phyloP scores from a whole-genome alignment of 2,113 vertebrate genomes.

The Oryzias woworae region DNA sequence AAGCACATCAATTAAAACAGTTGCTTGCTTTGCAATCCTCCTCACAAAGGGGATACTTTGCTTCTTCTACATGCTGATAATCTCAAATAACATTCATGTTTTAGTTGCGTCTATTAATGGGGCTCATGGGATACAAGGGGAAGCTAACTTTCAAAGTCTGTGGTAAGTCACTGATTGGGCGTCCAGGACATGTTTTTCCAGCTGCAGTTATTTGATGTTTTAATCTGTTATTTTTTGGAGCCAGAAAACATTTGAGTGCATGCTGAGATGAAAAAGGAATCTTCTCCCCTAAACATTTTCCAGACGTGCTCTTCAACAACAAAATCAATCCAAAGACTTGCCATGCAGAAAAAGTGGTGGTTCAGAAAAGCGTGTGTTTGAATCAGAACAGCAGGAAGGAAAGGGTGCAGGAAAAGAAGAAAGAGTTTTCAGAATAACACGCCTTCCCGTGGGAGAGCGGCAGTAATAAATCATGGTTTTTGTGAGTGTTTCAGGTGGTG shows the following conservation, averaged over 20 bases:
- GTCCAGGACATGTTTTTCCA: no score
- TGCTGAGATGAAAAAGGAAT: not conserved
- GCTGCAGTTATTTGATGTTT: no score
- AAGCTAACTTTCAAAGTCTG: no score
- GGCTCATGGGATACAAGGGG: no score
- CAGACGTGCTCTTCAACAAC: not conserved
- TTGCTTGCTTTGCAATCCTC: no score
- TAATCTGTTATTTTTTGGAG: not conserved
- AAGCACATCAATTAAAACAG: no score
- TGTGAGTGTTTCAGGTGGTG: slow-evolving; percentile 8
- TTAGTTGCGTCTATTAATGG: no score
- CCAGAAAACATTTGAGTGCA: not conserved
- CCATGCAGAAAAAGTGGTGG: not conserved
- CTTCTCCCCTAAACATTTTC: not conserved
- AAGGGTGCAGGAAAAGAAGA: not conserved
- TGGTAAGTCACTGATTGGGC: no score
- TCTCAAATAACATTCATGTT: no score
- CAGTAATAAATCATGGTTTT: slow-evolving; percentile 16
- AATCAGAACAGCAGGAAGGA: not conserved
- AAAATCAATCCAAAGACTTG: not conserved
- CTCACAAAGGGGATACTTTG: no score
- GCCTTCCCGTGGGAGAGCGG: not conserved
- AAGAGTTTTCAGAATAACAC: slow-evolving; percentile 10
- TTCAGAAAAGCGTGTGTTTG: not conserved
- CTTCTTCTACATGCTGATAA: no score